Evolutionary conservation across 2,113 vertebrate species (phyloP).

Genomic region (Pogona vitticeps): DNA sequence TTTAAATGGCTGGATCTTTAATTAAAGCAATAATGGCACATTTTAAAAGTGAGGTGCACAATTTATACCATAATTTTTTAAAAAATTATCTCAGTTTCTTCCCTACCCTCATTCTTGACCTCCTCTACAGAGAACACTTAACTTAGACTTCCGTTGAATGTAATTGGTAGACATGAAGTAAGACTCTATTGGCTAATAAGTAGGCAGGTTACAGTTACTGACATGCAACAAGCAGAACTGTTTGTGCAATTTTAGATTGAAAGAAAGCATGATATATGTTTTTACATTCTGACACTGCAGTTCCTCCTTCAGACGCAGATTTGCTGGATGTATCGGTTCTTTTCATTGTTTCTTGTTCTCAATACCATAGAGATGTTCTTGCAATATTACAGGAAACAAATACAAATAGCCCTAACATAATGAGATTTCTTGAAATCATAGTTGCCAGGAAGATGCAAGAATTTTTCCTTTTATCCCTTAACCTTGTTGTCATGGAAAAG

Average conservation of each 20-base stretch:
- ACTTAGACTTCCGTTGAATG: background rate
- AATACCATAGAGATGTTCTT: no score
- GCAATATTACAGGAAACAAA: no score
- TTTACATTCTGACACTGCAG: no score
- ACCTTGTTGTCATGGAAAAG: background rate
- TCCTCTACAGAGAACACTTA: background rate
- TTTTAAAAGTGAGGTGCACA: background rate
- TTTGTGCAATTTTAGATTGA: no score
- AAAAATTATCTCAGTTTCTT: background rate
- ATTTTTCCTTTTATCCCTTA: background rate
- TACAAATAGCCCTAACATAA: no score
- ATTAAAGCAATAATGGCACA: slow-evolving; percentile 18
- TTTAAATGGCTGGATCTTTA: background rate
- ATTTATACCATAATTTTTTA: background rate
- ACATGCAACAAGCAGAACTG: no score
- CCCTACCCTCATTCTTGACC: background rate
- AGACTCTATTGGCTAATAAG: background rate
- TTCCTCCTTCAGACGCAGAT: no score
- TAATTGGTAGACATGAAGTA: background rate
- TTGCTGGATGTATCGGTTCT: no score
- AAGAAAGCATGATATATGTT: no score
- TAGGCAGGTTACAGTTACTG: background rate
- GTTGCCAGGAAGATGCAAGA: no score
- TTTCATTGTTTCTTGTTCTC: no score
- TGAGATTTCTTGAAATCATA: no score